A percentile compares a stretch with the other conserved stretches of the same genome.
Evolutionary conservation across 2,113 vertebrate genomes (phyloP).

Genomic region (Chloebia gouldiae): DNA sequence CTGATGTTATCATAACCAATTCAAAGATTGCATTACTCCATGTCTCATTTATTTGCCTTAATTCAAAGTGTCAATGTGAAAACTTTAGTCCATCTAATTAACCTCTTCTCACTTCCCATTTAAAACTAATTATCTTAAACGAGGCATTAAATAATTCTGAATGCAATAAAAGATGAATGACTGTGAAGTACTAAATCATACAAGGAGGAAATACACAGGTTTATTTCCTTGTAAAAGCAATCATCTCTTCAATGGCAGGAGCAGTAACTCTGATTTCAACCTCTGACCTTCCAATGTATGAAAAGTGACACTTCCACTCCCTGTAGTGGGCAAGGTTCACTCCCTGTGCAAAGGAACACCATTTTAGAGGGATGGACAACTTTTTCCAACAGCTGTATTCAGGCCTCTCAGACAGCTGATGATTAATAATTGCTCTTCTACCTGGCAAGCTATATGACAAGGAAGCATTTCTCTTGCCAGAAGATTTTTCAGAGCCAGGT

Average conservation of each 20-base stretch:
- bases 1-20: conserved; percentile 39
- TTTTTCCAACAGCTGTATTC: background rate
- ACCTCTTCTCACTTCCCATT: conserved; percentile 46
- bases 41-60: conserved; percentile 36
- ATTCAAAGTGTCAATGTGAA: conserved; percentile 53
- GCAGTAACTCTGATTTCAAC: background rate
- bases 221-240: conserved; percentile 35
- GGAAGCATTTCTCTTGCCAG: background rate
- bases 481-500: background rate
- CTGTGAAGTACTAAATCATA: conserved; percentile 4
- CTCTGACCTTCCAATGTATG: background rate
- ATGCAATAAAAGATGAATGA: conserved; percentile 3
- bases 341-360: background rate
- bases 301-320: background rate
- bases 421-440: background rate
- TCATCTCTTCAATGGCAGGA: background rate
- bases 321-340: background rate
- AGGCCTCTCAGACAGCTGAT: background rate
- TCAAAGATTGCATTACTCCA: conserved; percentile 23
- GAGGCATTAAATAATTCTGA: conserved; percentile 53
- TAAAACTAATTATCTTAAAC: conserved; percentile 56
- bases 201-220: background rate
- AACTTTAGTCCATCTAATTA: conserved; percentile 27
- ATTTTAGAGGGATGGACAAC: background rate
- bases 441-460: background rate